Conservation (phyloP, 2,797 vertebrate species). For the Chiroxiphia lanceolata region DNA sequence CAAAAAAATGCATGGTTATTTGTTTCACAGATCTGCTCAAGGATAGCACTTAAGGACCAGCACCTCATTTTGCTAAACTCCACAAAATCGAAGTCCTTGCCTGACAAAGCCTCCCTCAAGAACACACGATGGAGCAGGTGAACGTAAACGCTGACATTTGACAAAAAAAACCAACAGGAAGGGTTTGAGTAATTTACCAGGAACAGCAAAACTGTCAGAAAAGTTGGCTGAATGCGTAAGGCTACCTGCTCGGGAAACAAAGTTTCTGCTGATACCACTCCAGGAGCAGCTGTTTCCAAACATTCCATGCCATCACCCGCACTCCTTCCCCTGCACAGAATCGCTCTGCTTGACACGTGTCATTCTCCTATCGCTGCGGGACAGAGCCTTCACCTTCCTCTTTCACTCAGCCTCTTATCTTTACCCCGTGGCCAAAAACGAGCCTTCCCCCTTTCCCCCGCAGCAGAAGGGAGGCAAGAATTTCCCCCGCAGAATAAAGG, state of each 20-base stretch:
- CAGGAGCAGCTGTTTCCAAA: background rate
- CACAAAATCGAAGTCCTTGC: background rate
- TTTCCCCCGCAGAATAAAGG: background rate
- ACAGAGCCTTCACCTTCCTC: slow-evolving; percentile 30
- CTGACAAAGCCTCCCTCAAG: background rate
- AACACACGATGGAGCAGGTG: accelerated
- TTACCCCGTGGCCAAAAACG: background rate
- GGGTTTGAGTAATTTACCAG: background rate
- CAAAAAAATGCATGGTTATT: background rate
- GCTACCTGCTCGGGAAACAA: background rate
- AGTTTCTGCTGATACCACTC: background rate
- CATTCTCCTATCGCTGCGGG: slow-evolving; percentile 34
- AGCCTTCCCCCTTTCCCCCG: background rate
- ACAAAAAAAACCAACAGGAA: background rate
- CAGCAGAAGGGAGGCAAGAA: background rate
- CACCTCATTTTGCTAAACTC: background rate
- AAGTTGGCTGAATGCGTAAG: background rate
- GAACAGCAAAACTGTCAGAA: background rate
- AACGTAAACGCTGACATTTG: background rate
- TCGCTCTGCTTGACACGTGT: slow-evolving; percentile 34
- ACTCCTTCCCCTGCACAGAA: background rate
- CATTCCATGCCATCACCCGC: background rate
- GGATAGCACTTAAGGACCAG: background rate
- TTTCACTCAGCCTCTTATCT: slow-evolving; percentile 10
- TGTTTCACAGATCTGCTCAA: background rate